phyloP scores from a whole-genome alignment of 1,140 invertebrate species.

The Mamestra configurata region DNA sequence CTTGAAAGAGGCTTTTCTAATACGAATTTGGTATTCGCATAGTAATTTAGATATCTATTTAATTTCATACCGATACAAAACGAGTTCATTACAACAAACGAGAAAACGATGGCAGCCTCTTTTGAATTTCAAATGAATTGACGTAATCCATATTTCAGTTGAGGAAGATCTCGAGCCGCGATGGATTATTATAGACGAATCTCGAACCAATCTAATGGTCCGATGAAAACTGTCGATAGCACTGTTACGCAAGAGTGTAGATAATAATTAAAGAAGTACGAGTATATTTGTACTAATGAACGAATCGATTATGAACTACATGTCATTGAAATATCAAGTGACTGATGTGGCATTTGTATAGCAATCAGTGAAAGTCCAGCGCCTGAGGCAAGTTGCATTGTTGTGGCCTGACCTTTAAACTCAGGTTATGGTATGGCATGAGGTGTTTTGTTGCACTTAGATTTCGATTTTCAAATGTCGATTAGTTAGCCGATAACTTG shows the following conservation, averaged over 20 bases:
- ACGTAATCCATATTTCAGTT: conserved; percentile 68
- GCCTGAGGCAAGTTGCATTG: conserved; percentile 10
- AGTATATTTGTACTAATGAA: not conserved
- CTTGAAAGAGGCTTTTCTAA: not conserved
- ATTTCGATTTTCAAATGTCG: conserved; percentile 6
- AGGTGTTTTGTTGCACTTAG: not conserved
- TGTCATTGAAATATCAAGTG: not conserved
- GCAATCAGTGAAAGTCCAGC: conserved; percentile 31
- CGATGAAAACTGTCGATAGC: not conserved
- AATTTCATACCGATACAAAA: conserved; percentile 43
- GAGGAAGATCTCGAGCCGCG: conserved; percentile 51
- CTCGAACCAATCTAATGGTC: not conserved
- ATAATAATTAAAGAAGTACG: not conserved
- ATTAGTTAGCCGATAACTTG: not conserved
- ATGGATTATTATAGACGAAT: conserved; percentile 51
- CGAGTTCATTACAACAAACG: conserved; percentile 64
- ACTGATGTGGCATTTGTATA: conserved; percentile 14
- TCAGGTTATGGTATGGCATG: not conserved
- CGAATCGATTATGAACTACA: not conserved
- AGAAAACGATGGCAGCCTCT: conserved; percentile 61
- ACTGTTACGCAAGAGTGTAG: not conserved
- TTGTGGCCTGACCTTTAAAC: conserved; percentile 27
- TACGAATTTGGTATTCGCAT: conserved; percentile 14
- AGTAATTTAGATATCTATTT: conserved; percentile 6
- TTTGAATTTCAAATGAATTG: conserved; percentile 70